A percentile compares a stretch with the other conserved stretches of the same genome.
Evolutionary conservation across 2,113 vertebrate species (phyloP).

Genomic region (Chaenocephalus aceratus): DNA sequence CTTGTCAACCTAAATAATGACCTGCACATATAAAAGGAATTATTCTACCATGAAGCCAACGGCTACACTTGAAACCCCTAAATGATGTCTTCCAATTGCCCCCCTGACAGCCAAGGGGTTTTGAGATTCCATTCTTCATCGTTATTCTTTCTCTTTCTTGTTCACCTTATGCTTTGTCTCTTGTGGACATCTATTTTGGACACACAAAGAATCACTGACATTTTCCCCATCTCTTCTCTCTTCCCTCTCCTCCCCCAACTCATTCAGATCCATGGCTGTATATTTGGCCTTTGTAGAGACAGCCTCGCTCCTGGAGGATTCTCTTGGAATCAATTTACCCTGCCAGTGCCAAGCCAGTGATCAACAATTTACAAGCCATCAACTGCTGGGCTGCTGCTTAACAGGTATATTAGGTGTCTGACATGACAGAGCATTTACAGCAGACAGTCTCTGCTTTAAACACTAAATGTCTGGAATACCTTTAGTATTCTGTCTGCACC

Average conservation of each 20-base stretch:
- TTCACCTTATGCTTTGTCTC: slow-evolving; percentile 12
- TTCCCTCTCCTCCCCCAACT: slow-evolving; percentile 36
- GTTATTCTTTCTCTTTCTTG: slow-evolving; percentile 27
- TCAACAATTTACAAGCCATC: slow-evolving; percentile 80
- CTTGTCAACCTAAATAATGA: no score
- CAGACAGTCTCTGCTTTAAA: slow-evolving; percentile 26
- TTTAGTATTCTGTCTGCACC: slow-evolving; percentile 10
- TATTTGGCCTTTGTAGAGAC: slow-evolving; percentile 77
- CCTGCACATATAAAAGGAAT: no score
- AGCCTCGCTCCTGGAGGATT: slow-evolving; percentile 69
- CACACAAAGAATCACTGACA: slow-evolving; percentile 49
- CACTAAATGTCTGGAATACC: slow-evolving; percentile 30
- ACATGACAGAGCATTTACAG: slow-evolving; percentile 59
- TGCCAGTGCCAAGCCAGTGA: slow-evolving; percentile 74
- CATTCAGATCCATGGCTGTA: slow-evolving; percentile 74
- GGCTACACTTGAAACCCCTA: no score
- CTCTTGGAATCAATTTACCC: slow-evolving; percentile 77
- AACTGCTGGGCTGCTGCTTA: slow-evolving; percentile 72
- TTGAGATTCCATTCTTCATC: slow-evolving; percentile 19
- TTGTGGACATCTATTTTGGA: slow-evolving; percentile 31
- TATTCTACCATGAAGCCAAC: no score
- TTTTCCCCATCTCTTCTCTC: slow-evolving; percentile 34
- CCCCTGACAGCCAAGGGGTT: no score
- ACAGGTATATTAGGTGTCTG: slow-evolving; percentile 73
- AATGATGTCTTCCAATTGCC: no score